phyloP scores from a whole-genome alignment of 2,888 invertebrate genomes.

The Germaria angustata region DNA sequence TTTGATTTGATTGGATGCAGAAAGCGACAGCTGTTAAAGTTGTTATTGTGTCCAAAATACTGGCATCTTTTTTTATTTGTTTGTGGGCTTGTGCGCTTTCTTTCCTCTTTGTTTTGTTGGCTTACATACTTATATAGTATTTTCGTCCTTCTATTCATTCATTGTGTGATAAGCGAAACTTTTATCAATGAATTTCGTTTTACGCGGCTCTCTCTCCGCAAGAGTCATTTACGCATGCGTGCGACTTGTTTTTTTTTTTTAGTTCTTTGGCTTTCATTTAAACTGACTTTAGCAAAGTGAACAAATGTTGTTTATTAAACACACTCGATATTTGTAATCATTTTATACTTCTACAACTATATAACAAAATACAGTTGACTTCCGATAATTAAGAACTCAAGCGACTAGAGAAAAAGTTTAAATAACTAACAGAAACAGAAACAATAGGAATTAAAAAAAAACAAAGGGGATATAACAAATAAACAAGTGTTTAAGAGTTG shows the following conservation, averaged over 20 bases:
- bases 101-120: neutral
- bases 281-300: no score
- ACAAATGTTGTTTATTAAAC: no score
- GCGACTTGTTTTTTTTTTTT: neutral
- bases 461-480: no score
- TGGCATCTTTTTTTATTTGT: conserved; percentile 52
- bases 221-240: conserved; percentile 36
- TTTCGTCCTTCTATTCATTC: neutral
- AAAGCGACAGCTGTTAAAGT: conserved; percentile 60
- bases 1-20: conserved; percentile 53
- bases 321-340: no score
- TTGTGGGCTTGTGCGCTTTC: conserved; percentile 27
- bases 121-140: no score
- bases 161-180: conserved; percentile 71
- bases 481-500: no score
- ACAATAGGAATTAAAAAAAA: no score
- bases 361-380: no score
- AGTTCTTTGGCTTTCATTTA: neutral
- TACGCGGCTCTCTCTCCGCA: conserved; percentile 64
- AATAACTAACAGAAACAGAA: no score
- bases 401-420: no score
- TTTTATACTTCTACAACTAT: no score
- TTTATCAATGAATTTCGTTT: conserved; percentile 73
- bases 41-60: neutral
- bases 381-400: no score